Evolutionary conservation across 2,797 vertebrate genomes (phyloP), one percentile per base, ranked within the genome.

Genomic region (Epinephelus awoara): DNA sequence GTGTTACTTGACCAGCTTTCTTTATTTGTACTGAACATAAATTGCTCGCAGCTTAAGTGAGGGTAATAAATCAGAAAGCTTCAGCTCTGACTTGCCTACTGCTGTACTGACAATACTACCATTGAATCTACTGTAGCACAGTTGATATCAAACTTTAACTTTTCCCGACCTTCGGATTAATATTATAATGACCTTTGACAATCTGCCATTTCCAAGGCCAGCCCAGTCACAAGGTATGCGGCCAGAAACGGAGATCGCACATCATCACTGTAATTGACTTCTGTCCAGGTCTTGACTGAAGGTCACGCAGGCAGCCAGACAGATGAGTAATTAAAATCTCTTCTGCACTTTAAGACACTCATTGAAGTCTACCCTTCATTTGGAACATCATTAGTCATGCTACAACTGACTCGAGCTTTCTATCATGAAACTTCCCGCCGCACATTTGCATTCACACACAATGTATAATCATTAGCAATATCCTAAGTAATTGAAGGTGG

Each of bases 251-350:
- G 80, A 89, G 80, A 68, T 42, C 11, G 71, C 75, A 78, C 72
- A 91, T 90, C 91, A 82, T 89, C 84, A 70, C 66, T 49, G 79
- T 93, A 92, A 93, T 93, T 89, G 92, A 93, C 92, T 93, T 80
- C 76, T 89, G 86, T 92, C 90, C 90, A 79, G 89, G 86, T 92
- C 89, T 74, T 73, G 88, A 85, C 77, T 91, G 90, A 94, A 94
- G 91, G 92, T 93, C 91, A 82, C 18, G 12, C 75, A 58, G 58
- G 67, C 84, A 79, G 90, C 74, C 83, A 90, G 89, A 91, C 85
- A 84, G 88, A 91, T 50, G 86, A 92, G 89, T 91, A 92, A 94
- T 94, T 93, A 94, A 93, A 93, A 92, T 71, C 78, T 89, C 85
- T 72, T 74, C 84, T 83, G 84, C 88, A 91, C 86, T 87, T 93